Evolutionary conservation across 2,797 vertebrate genomes (phyloP).

Genomic region (Artibeus jamaicensis): DNA sequence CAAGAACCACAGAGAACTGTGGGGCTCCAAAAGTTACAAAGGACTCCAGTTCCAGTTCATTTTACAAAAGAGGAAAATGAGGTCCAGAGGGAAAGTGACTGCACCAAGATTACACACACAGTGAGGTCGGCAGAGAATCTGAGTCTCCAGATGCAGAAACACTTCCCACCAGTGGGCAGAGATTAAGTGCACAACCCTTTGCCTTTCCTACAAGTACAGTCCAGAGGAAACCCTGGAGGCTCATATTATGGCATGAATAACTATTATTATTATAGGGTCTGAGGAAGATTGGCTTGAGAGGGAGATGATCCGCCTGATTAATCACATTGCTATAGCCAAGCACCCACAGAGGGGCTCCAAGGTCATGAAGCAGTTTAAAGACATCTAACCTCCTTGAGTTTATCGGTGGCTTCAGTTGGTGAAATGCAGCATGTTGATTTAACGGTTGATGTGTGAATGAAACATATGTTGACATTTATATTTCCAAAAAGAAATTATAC

Average conservation of each 20-base stretch:
- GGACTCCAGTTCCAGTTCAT: background rate
- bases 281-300: background rate
- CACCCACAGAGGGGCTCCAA: background rate
- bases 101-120: background rate
- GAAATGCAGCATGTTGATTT: constrained; percentile 30
- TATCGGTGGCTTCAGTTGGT: background rate
- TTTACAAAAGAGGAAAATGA: background rate
- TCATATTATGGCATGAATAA: background rate
- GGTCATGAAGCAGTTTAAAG: background rate
- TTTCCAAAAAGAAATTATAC: constrained; percentile 62
- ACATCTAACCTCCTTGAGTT: background rate
- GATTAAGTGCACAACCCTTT: background rate
- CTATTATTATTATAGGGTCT: background rate
- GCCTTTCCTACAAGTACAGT: background rate
- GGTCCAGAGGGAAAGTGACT: background rate
- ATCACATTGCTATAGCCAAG: background rate
- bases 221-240: background rate
- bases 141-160: background rate
- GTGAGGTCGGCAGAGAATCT: background rate
- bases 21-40: background rate
- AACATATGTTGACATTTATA: background rate
- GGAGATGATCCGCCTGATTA: background rate
- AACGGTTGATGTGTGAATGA: constrained; percentile 6
- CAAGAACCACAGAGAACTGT: background rate
- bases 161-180: background rate